phyloP scores from a whole-genome alignment of 2,888 invertebrate genomes.

The Rhogogaster chlorosoma region DNA sequence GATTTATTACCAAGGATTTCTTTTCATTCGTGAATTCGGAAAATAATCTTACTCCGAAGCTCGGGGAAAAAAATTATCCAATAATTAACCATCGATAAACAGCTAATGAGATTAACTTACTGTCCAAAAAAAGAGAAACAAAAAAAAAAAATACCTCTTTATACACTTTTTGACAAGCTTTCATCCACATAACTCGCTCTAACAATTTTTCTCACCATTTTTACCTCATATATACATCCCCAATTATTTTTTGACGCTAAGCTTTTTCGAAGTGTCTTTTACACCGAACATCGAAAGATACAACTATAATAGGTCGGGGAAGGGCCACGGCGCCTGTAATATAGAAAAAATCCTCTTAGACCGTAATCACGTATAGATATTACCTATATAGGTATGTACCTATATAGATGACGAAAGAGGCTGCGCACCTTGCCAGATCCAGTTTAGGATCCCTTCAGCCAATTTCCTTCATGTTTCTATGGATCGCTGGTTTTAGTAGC shows the following conservation, averaged over 20 bases:
- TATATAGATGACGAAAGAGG: not conserved
- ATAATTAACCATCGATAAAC: not conserved
- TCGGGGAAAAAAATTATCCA: not conserved
- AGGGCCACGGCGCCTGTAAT: not conserved
- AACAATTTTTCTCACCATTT: not conserved
- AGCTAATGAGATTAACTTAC: not conserved
- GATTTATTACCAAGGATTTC: not conserved
- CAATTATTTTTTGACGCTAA: conserved; percentile 40
- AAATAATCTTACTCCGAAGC: not conserved
- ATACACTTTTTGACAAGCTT: not conserved
- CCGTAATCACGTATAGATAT: conserved; percentile 4
- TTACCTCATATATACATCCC: not conserved
- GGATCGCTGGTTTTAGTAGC: not conserved
- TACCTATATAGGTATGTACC: not conserved
- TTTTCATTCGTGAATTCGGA: not conserved
- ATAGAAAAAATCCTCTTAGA: conserved; percentile 42
- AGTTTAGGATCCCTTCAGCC: conserved; percentile 16
- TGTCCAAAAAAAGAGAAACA: not conserved
- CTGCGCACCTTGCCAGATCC: not conserved
- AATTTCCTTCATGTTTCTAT: conserved; percentile 32
- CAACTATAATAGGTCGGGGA: not conserved
- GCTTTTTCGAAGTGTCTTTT: conserved; percentile 17
- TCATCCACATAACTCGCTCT: not conserved
- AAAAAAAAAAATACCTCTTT: not conserved
- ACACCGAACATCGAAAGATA: conserved; percentile 15